Base-by-base conservation (phyloP, 2,797 vertebrate species). In the Alectoris magna region DNA sequence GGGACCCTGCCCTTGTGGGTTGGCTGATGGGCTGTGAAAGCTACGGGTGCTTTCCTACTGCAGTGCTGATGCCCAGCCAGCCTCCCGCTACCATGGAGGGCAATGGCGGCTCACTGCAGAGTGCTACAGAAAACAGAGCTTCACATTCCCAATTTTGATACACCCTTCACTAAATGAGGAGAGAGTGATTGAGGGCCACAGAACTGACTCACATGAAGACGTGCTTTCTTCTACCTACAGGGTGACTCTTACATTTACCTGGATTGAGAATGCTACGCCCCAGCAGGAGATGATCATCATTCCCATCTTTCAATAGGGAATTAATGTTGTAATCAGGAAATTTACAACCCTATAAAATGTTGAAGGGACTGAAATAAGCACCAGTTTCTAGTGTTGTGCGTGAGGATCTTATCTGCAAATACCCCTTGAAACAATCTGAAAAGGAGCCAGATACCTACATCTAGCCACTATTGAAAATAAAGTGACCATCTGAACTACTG, bases 351-450 rank as follows among this genome's bases (percentile, higher is more conserved):
- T 76, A 23, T 67, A 78, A 91, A 90, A 58, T 66, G 60, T 60
- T 79, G 56, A 75, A 88, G 85, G 60, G 78, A 53, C n/a, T 31
- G 55, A 80, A 87, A 87, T 39, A 75, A 23, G 38, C 60, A 41
- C 67, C 59, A 63, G 22, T 74, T 87, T 41, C 58, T 79, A 14
- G 18, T 44, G 23, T 13, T 69, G 31, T 31, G 21, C 6, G 46
- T 14, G 24, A 92, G 27, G 31, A 60, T 68, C 78, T 78, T 36
- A 56, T 24, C 91, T 92, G 43, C 55, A 92, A 83, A 87, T 81
- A 78, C n/a, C 78, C 23, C 38, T 69, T 76, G 76, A 44, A 96
- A 88, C 36, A 74, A 64, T 38, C 80, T 70, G 74, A 93, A 89
- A 88, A 11, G 60, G 46, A 94, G 64, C 48, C 64, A 62, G 56